These are phyloP conservation scores for Latrodectus elegans DNA, from an alignment of 2,888 invertebrate genomes.

Conservation along the genomic window DNA sequence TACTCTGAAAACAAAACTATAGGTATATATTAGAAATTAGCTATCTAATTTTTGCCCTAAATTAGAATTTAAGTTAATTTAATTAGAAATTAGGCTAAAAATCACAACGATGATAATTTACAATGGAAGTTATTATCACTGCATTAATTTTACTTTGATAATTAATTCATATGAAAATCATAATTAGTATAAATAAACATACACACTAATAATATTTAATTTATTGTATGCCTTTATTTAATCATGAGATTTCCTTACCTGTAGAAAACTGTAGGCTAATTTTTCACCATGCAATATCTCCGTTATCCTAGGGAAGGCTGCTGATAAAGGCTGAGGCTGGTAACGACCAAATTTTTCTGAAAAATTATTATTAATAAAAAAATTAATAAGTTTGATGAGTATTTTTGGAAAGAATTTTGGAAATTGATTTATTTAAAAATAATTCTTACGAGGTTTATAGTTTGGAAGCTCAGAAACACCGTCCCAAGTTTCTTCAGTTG, in stretches of 20 bases:
- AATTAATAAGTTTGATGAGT: too few species aligned
- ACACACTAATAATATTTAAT: too few species aligned
- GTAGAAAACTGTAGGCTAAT: constrained; percentile 87
- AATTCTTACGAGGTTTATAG: constrained; percentile 77
- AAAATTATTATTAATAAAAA: constrained; percentile 9
- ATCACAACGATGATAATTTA: too few species aligned
- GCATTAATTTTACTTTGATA: too few species aligned
- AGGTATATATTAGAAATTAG: too few species aligned
- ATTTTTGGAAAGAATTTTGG: background rate
- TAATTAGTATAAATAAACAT: too few species aligned
- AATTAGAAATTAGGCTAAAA: too few species aligned
- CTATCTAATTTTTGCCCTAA: too few species aligned
- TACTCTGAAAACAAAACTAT: too few species aligned
- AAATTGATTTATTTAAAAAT: background rate
- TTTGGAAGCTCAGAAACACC: constrained; percentile 91
- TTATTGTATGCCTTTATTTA: background rate
- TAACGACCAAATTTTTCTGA: constrained; percentile 71
- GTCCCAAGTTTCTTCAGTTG: constrained; percentile 93
- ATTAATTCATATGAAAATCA: too few species aligned
- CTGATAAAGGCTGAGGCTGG: constrained; percentile 82
- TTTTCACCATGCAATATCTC: constrained; percentile 91
- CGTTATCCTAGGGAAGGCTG: constrained; percentile 91
- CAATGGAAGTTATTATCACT: too few species aligned
- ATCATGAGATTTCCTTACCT: constrained; percentile 74
- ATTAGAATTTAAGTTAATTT: too few species aligned